Evolutionary conservation across 1,140 invertebrate genomes (phyloP).

Genomic region (Lineus longissimus): DNA sequence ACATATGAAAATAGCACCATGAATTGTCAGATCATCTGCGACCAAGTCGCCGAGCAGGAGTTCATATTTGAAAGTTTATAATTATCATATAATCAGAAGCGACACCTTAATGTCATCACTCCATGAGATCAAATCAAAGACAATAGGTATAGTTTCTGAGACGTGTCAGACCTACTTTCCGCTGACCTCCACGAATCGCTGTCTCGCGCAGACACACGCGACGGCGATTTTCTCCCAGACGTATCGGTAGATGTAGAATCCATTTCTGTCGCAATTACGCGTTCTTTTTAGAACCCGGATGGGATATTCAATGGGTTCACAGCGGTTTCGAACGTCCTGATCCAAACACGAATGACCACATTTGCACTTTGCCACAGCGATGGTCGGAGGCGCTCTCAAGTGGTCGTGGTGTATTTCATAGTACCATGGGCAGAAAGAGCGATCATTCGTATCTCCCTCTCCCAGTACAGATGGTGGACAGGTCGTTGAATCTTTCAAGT

Average conservation of each 20-base stretch:
- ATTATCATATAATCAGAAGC: too few species aligned
- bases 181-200: background rate
- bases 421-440: slow-evolving; percentile 1
- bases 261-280: background rate
- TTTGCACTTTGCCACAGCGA: background rate
- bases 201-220: background rate
- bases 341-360: background rate
- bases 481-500: too few species aligned
- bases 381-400: background rate
- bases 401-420: background rate
- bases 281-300: slow-evolving; percentile 2
- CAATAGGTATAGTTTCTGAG: too few species aligned
- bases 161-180: background rate
- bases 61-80: too few species aligned
- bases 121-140: too few species aligned
- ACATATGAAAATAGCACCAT: too few species aligned
- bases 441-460: background rate
- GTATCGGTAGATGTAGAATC: background rate
- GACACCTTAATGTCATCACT: too few species aligned
- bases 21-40: too few species aligned
- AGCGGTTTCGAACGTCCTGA: background rate
- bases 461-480: too few species aligned
- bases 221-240: background rate
- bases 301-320: background rate
- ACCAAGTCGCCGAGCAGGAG: too few species aligned